Base-by-base conservation (phyloP, 2,797 vertebrate species). In the Phrynocephalus guinanensis region DNA sequence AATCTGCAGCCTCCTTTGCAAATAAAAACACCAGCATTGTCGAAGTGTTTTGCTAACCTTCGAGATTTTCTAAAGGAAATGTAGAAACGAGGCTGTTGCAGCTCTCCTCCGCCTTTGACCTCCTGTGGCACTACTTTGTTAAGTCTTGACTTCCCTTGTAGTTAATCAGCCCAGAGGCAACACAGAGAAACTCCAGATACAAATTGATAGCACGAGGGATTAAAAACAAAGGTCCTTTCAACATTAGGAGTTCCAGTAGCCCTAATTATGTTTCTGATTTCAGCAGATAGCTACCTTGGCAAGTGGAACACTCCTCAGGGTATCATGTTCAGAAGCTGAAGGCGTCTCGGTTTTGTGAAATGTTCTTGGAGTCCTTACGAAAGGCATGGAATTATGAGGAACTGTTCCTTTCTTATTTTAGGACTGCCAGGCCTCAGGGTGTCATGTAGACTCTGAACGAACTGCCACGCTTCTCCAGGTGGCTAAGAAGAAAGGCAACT, bases 261-360 rank as follows among this genome's bases (percentile, higher is more conserved):
- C 26, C 0, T 90, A 92, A 91, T 85, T 83, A 91, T 38, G 50
- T 87, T 90, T 92, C 68, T 6, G 86, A 90, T 92, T 91, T 91
- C 86, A 90, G 52, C 82, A 83, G 91, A 82, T 90, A 85, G 77
- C 70, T 24, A 0, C 50, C 86, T 90, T 79, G 30, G 88, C 89
- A 79, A 67, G 33, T 28, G 82, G 71, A 86, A 60, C 22, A 22
- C 68, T 76, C 66, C 0, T 86, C 90, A 44, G 77, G 11, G 15
- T 6, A 3, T 60, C 38, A 80, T 70, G 4, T 70, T 72, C 56
- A 0, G 0, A 87, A 79, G 79, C 52, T 66, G 75, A 87, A 76
- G 89, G 66, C 68, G 28, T 86, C 90, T 90, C 86, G 85, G 75
- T 30, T 20, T 33, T 79, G 3, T 68, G 24, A 85, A 84, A 73